Conservation (phyloP, 2,113 vertebrate genomes). For the Hoplias malabaricus region DNA sequence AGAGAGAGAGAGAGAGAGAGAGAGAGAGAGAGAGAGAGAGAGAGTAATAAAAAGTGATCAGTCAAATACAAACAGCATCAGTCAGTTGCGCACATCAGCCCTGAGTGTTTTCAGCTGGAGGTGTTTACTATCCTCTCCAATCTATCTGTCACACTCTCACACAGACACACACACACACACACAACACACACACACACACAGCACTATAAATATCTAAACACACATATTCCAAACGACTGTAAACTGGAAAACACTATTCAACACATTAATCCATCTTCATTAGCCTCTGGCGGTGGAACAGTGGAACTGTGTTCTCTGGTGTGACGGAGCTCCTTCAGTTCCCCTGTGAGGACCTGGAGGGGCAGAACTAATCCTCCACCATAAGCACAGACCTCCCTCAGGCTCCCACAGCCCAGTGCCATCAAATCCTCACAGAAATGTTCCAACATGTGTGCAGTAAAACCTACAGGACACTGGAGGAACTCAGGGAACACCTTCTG, state of each 20-base stretch:
- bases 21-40: slow-evolving; percentile 6
- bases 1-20: neutral
- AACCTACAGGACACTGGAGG: too few species aligned
- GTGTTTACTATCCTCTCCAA: slow-evolving; percentile 12
- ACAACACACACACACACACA: slow-evolving; percentile 1
- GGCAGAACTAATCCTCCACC: too few species aligned
- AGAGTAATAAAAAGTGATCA: slow-evolving; percentile 14
- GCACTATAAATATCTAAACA: too few species aligned
- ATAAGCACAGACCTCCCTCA: too few species aligned
- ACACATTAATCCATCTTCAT: neutral
- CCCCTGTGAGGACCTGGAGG: too few species aligned
- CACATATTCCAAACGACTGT: too few species aligned
- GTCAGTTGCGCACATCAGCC: slow-evolving; percentile 31
- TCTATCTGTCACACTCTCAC: neutral
- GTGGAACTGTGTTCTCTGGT: too few species aligned
- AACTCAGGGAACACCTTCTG: neutral
- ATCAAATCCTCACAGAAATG: too few species aligned
- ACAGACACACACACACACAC: slow-evolving; percentile 1
- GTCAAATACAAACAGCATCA: slow-evolving; percentile 37
- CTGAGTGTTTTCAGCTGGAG: slow-evolving; percentile 32
- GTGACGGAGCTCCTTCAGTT: too few species aligned
- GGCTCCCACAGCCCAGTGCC: too few species aligned
- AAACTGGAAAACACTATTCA: slow-evolving; percentile 1
- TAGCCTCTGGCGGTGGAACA: too few species aligned
- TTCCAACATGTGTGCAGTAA: too few species aligned